Base-by-base conservation (phyloP, 2,888 invertebrate species). In the Eupithecia abbreviata region DNA sequence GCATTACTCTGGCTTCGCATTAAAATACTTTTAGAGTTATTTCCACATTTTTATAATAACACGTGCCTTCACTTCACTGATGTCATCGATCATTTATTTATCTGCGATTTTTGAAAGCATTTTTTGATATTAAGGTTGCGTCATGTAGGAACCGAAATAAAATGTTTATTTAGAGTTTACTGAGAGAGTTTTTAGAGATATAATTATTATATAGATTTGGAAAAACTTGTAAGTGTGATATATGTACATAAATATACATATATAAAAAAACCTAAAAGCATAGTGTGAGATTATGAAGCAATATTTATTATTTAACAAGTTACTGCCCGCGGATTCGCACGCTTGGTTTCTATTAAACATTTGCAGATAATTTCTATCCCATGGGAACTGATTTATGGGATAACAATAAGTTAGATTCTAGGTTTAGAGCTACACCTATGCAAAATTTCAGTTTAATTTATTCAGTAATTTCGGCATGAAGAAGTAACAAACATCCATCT, bases 61-160 rank as follows among this genome's bases (percentile, higher is more conserved):
- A 72, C 45, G 71, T 58, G 41, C 68, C 47, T 12, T 45, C 55
- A 71, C 55, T 75, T 30, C 42, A 41, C n/a, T 47, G 4, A 13
- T 58, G 75, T 3, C 58, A 75, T 75, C 75, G 3, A 75, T 75
- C 71, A 75, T 62, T 68, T 68, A 69, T 6, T 4, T 18, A 10
- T 30, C 47, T 69, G 10, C n/a, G 69, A 47, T 69, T 69, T 69
- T 69, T 49, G 18, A 47, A 69, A 69, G 13, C 13, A 66, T 42
- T 66, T 30, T 62, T 18, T 9, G n/a, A 30, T 30, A 4, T 18
- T 10, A 4, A 12, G 30, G 30, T 12, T 30, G 62, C 62, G 12
- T 62, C 58, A 58, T 58, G 9, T 9, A 55, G n/a, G 7, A 6
- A 58, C 18, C 9, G 3, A 18, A 55, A n/a, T 6, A 55, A 55